phyloP scores from a whole-genome alignment of 1,140 invertebrate genomes.

The Bombus confusus region DNA sequence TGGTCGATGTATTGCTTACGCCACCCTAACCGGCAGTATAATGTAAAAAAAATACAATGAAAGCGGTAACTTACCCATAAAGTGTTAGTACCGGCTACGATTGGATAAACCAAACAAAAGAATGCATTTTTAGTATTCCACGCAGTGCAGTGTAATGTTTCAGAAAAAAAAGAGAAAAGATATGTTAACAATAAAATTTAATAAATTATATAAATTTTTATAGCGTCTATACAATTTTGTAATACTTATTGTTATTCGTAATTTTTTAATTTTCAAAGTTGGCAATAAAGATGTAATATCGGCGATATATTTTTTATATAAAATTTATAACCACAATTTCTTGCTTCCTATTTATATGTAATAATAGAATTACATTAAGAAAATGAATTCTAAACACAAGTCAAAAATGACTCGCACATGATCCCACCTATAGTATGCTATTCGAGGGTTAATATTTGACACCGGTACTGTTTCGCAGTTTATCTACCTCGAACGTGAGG shows the following conservation, averaged over 20 bases:
- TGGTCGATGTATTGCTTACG: not conserved
- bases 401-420: not conserved
- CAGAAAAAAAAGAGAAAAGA: too few relatives aligned
- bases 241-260: too few relatives aligned
- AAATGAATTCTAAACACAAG: not conserved
- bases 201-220: too few relatives aligned
- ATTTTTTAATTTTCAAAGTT: too few relatives aligned
- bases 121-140: too few relatives aligned
- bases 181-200: too few relatives aligned
- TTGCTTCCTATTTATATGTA: too few relatives aligned
- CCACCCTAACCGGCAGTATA: not conserved
- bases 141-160: too few relatives aligned
- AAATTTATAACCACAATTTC: not conserved
- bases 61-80: conserved; percentile 11
- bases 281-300: too few relatives aligned
- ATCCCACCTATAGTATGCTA: not conserved
- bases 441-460: conserved; percentile 8
- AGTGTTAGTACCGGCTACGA: not conserved
- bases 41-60: not conserved
- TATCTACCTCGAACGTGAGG: conserved; percentile 3
- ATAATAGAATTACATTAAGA: not conserved
- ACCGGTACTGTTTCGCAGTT: not conserved
- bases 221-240: too few relatives aligned
- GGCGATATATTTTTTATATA: not conserved
- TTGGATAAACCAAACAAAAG: too few relatives aligned